Conservation (phyloP, 2,888 invertebrate genomes). For the Himalopsyche tibetana region DNA sequence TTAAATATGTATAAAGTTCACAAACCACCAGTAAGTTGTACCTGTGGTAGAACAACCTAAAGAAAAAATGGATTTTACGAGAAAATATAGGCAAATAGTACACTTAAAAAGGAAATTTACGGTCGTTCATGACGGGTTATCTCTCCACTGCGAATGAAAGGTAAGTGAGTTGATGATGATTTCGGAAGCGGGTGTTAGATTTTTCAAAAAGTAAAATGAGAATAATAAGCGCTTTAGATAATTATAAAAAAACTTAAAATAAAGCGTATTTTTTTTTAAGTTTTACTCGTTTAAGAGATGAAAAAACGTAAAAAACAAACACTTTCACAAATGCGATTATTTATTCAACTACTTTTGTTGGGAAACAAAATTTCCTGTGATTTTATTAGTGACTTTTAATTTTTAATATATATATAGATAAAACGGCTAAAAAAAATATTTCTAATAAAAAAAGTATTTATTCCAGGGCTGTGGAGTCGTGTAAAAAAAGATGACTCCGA, state of each 20-base stretch:
- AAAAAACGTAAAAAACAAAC: too few relatives aligned
- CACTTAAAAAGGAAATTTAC: conserved; percentile 46
- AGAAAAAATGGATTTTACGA: conserved; percentile 19
- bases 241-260: neutral
- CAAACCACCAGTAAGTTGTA: neutral
- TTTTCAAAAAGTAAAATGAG: neutral
- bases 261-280: neutral
- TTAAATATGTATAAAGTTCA: neutral
- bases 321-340: too few relatives aligned
- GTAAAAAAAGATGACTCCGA: too few relatives aligned
- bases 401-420: too few relatives aligned
- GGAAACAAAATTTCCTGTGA: too few relatives aligned
- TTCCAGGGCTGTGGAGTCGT: too few relatives aligned
- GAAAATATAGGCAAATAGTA: conserved; percentile 45
- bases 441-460: too few relatives aligned
- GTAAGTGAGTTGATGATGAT: conserved; percentile 38
- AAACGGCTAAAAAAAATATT: too few relatives aligned
- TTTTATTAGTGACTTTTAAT: too few relatives aligned
- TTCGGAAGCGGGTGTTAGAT: neutral
- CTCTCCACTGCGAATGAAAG: conserved; percentile 38
- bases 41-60: conserved; percentile 2
- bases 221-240: neutral
- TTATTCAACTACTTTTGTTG: too few relatives aligned
- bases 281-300: neutral
- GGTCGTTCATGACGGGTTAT: conserved; percentile 35